Conservation (phyloP, 1,140 invertebrate species). For the Lordiphosa mommai region DNA sequence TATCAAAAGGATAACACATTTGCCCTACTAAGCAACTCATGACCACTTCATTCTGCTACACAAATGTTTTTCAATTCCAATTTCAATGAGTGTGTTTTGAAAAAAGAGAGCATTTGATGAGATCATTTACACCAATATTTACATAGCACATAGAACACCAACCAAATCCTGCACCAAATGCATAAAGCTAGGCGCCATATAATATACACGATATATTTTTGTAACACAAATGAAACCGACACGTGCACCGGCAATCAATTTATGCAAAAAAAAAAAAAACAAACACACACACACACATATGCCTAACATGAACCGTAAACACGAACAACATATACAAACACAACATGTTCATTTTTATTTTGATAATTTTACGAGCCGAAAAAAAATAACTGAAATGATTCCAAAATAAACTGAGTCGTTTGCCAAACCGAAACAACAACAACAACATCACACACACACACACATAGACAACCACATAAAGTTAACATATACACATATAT, state of each 20-base stretch:
- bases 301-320: too few species aligned
- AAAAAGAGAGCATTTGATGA: constrained; percentile 26
- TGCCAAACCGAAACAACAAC: constrained; percentile 52
- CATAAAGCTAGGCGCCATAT: constrained; percentile 10
- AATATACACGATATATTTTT: constrained; percentile 27
- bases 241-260: constrained; percentile 66
- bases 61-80: neutral
- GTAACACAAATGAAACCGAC: constrained; percentile 24
- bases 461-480: constrained; percentile 24
- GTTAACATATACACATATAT: constrained; percentile 14
- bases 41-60: neutral
- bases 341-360: constrained; percentile 20
- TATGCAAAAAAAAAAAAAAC: constrained; percentile 60
- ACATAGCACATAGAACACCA: neutral
- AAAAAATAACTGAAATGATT: constrained; percentile 41
- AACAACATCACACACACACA: constrained; percentile 21
- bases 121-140: constrained; percentile 13
- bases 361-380: neutral
- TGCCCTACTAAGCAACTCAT: neutral
- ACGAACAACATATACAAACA: constrained; percentile 30
- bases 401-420: constrained; percentile 49
- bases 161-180: constrained; percentile 16
- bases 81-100: neutral
- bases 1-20: neutral
- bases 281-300: too few species aligned